These are phyloP conservation scores for Nyctereutes procyonoides DNA, from an alignment of 2,113 vertebrate genomes.

Conservation along the genomic window DNA sequence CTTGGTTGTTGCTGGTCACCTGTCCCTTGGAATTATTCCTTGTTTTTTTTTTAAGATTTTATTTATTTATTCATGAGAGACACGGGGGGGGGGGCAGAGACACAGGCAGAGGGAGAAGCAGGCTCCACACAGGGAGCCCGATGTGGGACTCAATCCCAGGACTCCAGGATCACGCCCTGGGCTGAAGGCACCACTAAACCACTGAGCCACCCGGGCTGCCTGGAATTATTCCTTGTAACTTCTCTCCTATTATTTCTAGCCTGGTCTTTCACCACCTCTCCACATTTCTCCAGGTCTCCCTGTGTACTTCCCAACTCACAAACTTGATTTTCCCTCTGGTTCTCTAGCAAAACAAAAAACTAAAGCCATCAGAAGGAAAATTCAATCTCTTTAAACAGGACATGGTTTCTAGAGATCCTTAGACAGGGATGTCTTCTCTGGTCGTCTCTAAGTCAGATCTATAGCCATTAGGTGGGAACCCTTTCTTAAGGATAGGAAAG, in stretches of 20 bases:
- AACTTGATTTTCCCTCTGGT: neutral
- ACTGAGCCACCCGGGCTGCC: no score
- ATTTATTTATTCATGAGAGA: no score
- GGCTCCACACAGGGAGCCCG: no score
- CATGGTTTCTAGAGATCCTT: conserved; percentile 22
- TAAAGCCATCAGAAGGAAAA: conserved; percentile 43
- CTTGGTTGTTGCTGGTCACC: neutral
- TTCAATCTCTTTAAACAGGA: conserved; percentile 36
- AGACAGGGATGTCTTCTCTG: neutral
- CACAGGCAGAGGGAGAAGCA: no score
- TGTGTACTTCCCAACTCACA: neutral
- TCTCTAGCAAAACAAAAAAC: conserved; percentile 28
- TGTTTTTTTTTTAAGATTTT: no score
- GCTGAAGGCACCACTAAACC: no score
- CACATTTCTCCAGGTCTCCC: neutral
- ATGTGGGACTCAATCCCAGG: no score
- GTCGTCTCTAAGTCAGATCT: conserved; percentile 1
- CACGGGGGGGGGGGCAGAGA: no score
- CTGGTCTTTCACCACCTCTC: conserved; percentile 1
- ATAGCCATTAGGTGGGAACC: neutral
- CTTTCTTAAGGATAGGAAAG: neutral
- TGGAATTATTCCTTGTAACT: neutral
- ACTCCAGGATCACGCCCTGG: no score
- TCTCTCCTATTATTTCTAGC: conserved; percentile 22
- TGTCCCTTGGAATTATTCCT: neutral